Conservation (phyloP, 1,140 invertebrate genomes). For the Habropoda laboriosa region DNA sequence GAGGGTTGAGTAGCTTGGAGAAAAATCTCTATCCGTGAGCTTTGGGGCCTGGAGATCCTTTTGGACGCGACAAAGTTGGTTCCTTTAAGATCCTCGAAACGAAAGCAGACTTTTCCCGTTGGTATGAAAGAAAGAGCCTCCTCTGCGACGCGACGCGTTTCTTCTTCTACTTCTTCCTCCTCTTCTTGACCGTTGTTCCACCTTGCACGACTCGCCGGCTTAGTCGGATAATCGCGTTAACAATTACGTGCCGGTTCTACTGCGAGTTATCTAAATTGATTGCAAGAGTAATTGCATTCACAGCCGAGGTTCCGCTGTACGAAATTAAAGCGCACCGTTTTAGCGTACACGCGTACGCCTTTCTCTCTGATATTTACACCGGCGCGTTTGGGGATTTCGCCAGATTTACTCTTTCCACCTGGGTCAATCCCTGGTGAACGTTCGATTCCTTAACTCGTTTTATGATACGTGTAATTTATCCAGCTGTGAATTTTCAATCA, state of each 20-base stretch:
- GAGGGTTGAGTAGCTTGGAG: too few species aligned
- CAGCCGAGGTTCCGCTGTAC: constrained; percentile 46
- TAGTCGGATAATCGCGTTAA: constrained; percentile 65
- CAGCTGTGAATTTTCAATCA: background rate
- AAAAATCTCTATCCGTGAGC: too few species aligned
- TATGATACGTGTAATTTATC: background rate
- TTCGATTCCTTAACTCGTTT: background rate
- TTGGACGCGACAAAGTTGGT: background rate
- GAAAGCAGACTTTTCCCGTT: background rate
- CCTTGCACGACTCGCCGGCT: constrained; percentile 40
- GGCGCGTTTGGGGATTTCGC: background rate
- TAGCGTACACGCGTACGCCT: background rate
- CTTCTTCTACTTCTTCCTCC: too few species aligned
- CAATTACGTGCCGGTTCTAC: constrained; percentile 71
- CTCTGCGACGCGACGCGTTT: constrained; percentile 31
- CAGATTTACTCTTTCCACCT: background rate
- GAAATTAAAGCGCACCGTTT: constrained; percentile 55
- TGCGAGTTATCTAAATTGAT: constrained; percentile 75
- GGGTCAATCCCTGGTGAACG: background rate
- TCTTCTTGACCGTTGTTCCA: constrained; percentile 54
- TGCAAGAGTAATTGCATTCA: constrained; percentile 72
- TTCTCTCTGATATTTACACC: background rate
- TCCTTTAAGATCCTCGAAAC: background rate
- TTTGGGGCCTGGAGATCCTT: too few species aligned
- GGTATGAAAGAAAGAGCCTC: constrained; percentile 17